Evolutionary conservation across 53 echinoderm and acorn worm genomes (phyloP), one percentile per base, ranked within the genome.

Genomic region (Apostichopus leukothele): DNA sequence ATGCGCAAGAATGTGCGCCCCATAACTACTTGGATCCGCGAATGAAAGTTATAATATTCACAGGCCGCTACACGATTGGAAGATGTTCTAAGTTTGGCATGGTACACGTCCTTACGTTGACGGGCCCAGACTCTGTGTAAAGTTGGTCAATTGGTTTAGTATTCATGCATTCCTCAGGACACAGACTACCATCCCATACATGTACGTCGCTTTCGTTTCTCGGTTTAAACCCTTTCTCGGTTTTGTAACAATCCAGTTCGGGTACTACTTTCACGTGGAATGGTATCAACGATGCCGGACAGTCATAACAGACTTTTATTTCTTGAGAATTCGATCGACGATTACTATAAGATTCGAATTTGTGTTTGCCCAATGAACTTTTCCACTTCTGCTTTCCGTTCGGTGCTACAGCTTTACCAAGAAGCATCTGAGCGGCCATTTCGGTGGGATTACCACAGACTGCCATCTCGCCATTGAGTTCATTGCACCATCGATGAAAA

Each of bases 401-500:
- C 57, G 84, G 84, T 22, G 84, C 84, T 21, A 84, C 61, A 39
- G 57, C 60, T 63, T 84, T 59, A 13, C 67, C 84, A 7, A 84
- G 63, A 21, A 84, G 22, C 11, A 84, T 27, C 63, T 63, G 84
- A 63, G 63, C 84, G 16, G 57, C 66, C 84, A 84, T 84, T 27
- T 84, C 84, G 2, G 84, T 84, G 5, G 84, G 60, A 27, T 84
- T 63, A 13, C 84, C 84, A 10, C 84, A 84, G 4, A 84, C 84
- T 14, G 7, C 18, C 84, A 63, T 84, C 39, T 84, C 84, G 18
- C 84, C 84, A 19, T 84, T 84, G 7, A 84, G 63, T 61, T 84
- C 84, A 19, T 84, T 63, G 67, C 84, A 84, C 60, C 60, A 84
- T 13, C 84, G 63, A 63, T 84, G 84, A 19, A 84, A 84, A 63